Base-by-base conservation (phyloP, 2,888 invertebrate genomes). In the Heliconius ethilla region DNA sequence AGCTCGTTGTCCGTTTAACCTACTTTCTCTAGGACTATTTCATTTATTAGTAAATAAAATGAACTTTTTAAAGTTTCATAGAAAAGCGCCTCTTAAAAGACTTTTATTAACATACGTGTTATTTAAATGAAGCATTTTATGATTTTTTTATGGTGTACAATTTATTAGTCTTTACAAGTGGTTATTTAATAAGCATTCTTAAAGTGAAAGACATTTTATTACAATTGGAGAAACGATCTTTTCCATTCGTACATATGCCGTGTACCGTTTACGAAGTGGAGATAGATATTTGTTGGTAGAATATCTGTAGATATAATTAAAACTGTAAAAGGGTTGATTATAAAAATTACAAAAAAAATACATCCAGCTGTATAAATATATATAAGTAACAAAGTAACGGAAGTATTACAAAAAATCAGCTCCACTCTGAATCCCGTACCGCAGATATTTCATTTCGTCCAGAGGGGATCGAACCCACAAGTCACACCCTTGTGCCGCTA, bases 11-110 rank as follows among this genome's bases (percentile, higher is more conserved):
- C n/a, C 83, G 82, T 82, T 78, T 88, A 87, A 86, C 90, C 89
- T 86, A 89, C 91, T 91, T 90, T 91, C 89, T 85, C 89, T 87
- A 81, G 82, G 81, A 84, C 83, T 33, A 55, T 78, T 78, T 76
- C 70, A 76, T 29, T 78, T 73, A 70, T 75, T 75, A 65, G 73
- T 37, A 75, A 75, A 79, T 79, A 76, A 40, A 70, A 76, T 76
- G 3, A 15, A n/a, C 62, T 70, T 78, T 67, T 76, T 37, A 75
- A 76, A 22, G 29, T 76, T 78, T 75, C 51, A 51, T 59, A 69
- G 75, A 67, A 65, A 80, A 75, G 82, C 76, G 82, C 82, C 80
- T 84, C 84, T 84, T 85, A 87, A 82, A 82, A 83, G 80, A 82
- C 78, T 81, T 83, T 86, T 83, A 83, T 81, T 80, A 82, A 69